phyloP scores from a whole-genome alignment of 2,797 vertebrate species.

The Peromyscus nudipes region DNA sequence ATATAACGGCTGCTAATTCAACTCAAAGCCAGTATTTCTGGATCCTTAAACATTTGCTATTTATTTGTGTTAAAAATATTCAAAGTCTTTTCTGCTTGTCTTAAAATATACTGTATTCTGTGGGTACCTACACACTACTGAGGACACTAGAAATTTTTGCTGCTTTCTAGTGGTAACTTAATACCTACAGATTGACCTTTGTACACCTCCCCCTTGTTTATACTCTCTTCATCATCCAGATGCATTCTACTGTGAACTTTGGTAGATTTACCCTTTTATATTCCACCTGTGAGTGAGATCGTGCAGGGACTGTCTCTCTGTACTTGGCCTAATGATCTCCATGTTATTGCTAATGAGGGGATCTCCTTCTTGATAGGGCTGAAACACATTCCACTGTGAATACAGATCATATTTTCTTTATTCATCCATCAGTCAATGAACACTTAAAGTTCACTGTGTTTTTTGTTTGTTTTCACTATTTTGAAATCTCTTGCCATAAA shows the following conservation, averaged over 20 bases:
- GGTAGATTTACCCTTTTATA: neutral
- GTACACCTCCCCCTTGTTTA: neutral
- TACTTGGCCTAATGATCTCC: neutral
- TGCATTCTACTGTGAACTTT: neutral
- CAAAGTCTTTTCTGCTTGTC: neutral
- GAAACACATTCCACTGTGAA: neutral
- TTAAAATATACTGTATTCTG: neutral
- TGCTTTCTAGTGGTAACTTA: neutral
- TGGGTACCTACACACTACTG: neutral
- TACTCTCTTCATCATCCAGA: neutral
- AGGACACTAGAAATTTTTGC: neutral
- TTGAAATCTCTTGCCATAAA: neutral
- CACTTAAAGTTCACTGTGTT: neutral
- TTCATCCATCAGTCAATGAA: neutral
- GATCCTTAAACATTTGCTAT: neutral
- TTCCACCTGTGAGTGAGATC: neutral
- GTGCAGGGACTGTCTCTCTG: neutral
- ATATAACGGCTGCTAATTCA: neutral
- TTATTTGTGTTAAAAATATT: neutral
- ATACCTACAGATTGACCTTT: neutral
- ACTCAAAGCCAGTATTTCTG: neutral
- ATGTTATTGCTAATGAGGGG: neutral
- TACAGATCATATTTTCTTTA: neutral
- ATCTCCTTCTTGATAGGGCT: neutral
- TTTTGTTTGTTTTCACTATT: neutral